Percentiles rank a stretch among this genome's conserved stretches.
Evolutionary conservation across 2,113 vertebrate genomes (phyloP).

Genomic region (Sorex fumeus): DNA sequence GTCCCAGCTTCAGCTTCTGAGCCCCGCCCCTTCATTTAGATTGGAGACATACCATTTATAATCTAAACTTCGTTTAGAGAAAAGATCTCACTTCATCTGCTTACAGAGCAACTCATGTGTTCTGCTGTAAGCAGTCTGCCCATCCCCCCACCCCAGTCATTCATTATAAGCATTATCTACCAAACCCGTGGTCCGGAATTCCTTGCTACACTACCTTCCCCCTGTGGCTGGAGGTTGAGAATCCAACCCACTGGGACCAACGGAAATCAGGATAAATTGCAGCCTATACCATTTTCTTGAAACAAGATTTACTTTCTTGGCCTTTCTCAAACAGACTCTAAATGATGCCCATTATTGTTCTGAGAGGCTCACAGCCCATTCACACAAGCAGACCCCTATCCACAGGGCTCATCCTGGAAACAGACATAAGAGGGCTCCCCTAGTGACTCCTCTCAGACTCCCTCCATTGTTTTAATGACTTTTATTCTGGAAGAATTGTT

Average conservation of each 20-base stretch:
- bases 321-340: neutral
- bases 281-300: slow-evolving; percentile 41
- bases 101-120: neutral
- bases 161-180: neutral
- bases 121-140: neutral
- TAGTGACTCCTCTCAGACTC: neutral
- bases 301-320: neutral
- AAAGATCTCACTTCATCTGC: neutral
- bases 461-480: neutral
- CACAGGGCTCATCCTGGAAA: neutral
- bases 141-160: neutral
- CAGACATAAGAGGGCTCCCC: neutral
- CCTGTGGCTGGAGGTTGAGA: neutral
- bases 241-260: slow-evolving; percentile 6
- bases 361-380: slow-evolving; percentile 9
- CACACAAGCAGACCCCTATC: neutral
- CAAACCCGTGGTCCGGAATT: neutral
- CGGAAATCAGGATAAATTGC: slow-evolving; percentile 16
- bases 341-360: neutral
- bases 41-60: neutral
- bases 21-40: neutral
- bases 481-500: slow-evolving; percentile 67
- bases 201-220: neutral
- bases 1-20: neutral
- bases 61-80: neutral